Conservation (phyloP, 2,888 invertebrate genomes). For the Agrochola macilenta region DNA sequence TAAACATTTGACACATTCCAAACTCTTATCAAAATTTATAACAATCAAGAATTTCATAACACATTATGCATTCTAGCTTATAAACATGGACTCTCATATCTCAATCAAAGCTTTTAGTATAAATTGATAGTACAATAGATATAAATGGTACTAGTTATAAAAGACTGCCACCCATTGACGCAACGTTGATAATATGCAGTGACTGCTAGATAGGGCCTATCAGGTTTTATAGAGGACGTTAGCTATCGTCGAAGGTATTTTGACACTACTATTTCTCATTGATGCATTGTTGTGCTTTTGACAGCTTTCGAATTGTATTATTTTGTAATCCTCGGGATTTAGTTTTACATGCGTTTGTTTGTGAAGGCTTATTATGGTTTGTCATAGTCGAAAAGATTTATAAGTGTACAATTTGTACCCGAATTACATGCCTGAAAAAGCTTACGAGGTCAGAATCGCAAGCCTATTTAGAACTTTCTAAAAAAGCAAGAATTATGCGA, state of each 20-base stretch:
- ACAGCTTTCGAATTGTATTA: slow-evolving; percentile 12
- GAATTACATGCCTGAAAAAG: no score
- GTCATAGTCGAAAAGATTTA: no score
- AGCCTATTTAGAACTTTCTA: no score
- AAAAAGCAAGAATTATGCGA: no score
- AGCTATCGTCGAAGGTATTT: slow-evolving; percentile 1
- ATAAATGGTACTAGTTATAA: slow-evolving; percentile 41
- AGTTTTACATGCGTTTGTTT: no score
- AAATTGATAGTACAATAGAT: slow-evolving; percentile 35
- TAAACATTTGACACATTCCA: slow-evolving; percentile 8
- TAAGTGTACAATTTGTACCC: no score
- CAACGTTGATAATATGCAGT: slow-evolving; percentile 32
- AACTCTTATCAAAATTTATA: background rate
- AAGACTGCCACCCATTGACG: slow-evolving; percentile 37
- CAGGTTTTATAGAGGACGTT: slow-evolving; percentile 9
- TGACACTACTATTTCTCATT: slow-evolving; percentile 33
- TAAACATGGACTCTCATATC: slow-evolving; percentile 37
- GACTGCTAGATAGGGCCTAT: slow-evolving; percentile 23
- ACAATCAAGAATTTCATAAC: slow-evolving; percentile 22
- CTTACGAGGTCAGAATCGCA: no score
- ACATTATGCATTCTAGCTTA: slow-evolving; percentile 30
- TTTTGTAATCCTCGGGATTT: slow-evolving; percentile 1
- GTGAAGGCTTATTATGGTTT: no score
- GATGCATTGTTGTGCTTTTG: slow-evolving; percentile 27
- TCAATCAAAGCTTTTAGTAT: slow-evolving; percentile 61